phyloP scores from a whole-genome alignment of 2,113 vertebrate genomes.

The Phylloscopus whistleri region DNA sequence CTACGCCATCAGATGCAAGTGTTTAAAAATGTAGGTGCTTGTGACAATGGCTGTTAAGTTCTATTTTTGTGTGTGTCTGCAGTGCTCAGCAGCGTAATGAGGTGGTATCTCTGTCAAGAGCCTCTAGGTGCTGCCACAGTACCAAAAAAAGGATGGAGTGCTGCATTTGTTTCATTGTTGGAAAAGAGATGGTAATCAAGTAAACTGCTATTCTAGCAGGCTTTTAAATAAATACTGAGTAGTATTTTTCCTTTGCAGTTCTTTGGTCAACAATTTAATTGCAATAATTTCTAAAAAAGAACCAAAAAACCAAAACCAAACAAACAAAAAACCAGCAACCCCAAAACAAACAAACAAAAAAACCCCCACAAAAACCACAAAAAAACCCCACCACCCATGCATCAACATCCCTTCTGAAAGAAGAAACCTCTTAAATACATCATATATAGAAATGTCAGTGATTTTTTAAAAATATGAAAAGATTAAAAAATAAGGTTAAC shows the following conservation, averaged over 20 bases:
- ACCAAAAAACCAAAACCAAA: too few relatives aligned
- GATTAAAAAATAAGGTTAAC: background rate
- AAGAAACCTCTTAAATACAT: background rate
- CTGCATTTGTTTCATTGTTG: background rate
- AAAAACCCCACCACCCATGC: background rate
- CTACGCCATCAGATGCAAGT: background rate
- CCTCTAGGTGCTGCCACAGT: constrained; percentile 49
- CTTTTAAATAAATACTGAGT: background rate
- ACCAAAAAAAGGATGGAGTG: background rate
- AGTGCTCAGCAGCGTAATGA: background rate
- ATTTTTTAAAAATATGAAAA: background rate
- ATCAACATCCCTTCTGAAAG: background rate
- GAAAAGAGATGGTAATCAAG: background rate
- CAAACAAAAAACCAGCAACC: too few relatives aligned
- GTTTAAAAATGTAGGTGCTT: background rate
- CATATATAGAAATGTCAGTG: background rate
- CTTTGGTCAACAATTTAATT: background rate
- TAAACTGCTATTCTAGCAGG: background rate
- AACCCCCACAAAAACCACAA: too few relatives aligned
- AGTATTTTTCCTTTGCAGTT: background rate
- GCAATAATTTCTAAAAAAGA: background rate
- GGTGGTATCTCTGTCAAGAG: background rate
- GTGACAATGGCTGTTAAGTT: background rate
- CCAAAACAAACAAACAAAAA: too few relatives aligned
- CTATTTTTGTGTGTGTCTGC: background rate